Evolutionary conservation across 2,113 vertebrate species (phyloP).

Genomic region (Sciurus niger): DNA sequence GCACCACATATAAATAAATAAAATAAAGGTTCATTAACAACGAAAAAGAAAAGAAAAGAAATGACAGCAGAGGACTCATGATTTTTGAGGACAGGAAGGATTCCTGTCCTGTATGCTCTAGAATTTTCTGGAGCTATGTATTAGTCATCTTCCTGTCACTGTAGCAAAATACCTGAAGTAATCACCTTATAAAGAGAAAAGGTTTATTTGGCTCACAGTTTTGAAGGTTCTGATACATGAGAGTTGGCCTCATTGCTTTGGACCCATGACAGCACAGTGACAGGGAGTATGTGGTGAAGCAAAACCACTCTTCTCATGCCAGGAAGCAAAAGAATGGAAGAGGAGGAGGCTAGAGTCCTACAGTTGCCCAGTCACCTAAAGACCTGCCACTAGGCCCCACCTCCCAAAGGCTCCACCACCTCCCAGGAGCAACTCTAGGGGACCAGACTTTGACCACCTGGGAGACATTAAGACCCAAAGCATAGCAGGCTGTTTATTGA

Average conservation of each 20-base stretch:
- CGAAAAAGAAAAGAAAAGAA: background rate
- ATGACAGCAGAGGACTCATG: background rate
- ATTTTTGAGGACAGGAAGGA: background rate
- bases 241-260: background rate
- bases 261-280: background rate
- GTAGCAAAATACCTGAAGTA: background rate
- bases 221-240: background rate
- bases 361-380: background rate
- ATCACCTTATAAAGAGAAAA: background rate
- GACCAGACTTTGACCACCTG: background rate
- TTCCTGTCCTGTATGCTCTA: fast-evolving
- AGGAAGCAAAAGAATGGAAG: background rate
- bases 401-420: background rate
- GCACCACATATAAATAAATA: too few relatives aligned
- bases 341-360: background rate
- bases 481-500: background rate
- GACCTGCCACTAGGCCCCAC: background rate
- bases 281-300: background rate
- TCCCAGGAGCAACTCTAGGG: too few relatives aligned
- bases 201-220: background rate
- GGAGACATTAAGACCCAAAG: background rate
- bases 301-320: background rate
- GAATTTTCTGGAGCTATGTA: background rate
- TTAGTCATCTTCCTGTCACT: background rate
- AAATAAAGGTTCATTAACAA: too few relatives aligned